phyloP scores from a whole-genome alignment of 2,888 invertebrate genomes.

The Thysanoteuthis rhombus region DNA sequence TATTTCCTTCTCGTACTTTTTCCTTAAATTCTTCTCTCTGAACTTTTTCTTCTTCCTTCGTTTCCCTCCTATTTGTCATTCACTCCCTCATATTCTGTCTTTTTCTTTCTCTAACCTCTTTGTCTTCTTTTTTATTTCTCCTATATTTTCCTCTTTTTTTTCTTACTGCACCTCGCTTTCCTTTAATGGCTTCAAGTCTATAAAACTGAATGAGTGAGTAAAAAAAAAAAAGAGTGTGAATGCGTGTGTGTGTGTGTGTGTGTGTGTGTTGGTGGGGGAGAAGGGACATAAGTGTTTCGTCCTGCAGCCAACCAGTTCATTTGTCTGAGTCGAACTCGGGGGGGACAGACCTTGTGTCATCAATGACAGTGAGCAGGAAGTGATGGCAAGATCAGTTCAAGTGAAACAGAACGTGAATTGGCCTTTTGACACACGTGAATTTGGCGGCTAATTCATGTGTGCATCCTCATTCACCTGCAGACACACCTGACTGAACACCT shows the following conservation, averaged over 20 bases:
- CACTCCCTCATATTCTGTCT: background rate
- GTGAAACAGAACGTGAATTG: background rate
- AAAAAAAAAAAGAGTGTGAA: too few species aligned
- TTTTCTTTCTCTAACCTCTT: background rate
- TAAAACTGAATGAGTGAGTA: too few species aligned
- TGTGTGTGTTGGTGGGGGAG: too few species aligned
- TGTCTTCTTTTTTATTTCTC: background rate
- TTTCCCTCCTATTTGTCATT: background rate
- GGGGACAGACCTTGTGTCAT: background rate
- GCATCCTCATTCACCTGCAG: background rate
- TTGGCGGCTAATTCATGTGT: constrained; percentile 12
- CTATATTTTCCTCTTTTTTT: too few species aligned
- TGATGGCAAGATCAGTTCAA: background rate
- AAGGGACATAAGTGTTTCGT: background rate
- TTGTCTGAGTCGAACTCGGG: background rate
- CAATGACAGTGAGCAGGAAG: background rate
- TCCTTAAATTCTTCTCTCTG: too few species aligned
- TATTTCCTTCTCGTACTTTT: too few species aligned
- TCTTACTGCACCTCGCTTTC: too few species aligned
- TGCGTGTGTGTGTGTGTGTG: too few species aligned
- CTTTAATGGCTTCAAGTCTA: too few species aligned
- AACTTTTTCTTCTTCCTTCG: background rate
- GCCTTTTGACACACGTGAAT: background rate
- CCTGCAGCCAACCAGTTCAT: background rate
- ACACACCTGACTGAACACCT: background rate